Base-by-base conservation (phyloP, 2,888 invertebrate species). In the Gryllus longicercus region DNA sequence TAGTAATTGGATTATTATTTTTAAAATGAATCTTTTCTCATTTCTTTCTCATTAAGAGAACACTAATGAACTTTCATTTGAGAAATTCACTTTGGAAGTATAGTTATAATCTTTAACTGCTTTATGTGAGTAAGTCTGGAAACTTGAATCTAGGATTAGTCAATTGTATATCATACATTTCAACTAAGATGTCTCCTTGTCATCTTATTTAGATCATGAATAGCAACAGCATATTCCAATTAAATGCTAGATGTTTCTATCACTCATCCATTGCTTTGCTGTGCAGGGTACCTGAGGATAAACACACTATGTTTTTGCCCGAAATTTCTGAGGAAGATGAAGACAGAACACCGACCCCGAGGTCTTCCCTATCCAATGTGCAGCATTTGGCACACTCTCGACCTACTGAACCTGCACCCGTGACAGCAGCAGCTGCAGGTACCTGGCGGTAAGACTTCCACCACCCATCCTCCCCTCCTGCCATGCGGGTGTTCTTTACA, bases 241-340 rank as follows among this genome's bases (percentile, higher is more conserved):
- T 38, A 5, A 38, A 38, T 38, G 38, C 8, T 8, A 38, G 38
- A 38, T 38, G 38, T 38, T 38, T 23, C 21, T 21, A 76, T 76
- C 38, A 23, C 16, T 76, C 14, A 25, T 76, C 16, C 21, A 76
- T n/a, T 76, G 14, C 14, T 76, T 25, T 76, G 23, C 76, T 23
- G 25, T 83, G 50, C 84, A 90, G 90, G 82, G 89, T 90, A 50
- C 90, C 90, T 2, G 89, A 89, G 83, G 88, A 88, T 74, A 89
- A 90, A 83, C 90, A 90, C 82, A 87, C 87, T 74, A 88, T 90
- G 87, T 89, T 89, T 82, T 84, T 90, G 51, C 90, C 90, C 2
- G 89, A 89, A 83, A 89, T 90, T 79, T 84, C 86, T 18, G 90
- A 90, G 83, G 90, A 90, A 82, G 88, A 88, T 76, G 88, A 88